Evolutionary conservation across 1,140 invertebrate genomes (phyloP), one percentile per base, ranked within the genome.

Genomic region (Antheraea pernyi): DNA sequence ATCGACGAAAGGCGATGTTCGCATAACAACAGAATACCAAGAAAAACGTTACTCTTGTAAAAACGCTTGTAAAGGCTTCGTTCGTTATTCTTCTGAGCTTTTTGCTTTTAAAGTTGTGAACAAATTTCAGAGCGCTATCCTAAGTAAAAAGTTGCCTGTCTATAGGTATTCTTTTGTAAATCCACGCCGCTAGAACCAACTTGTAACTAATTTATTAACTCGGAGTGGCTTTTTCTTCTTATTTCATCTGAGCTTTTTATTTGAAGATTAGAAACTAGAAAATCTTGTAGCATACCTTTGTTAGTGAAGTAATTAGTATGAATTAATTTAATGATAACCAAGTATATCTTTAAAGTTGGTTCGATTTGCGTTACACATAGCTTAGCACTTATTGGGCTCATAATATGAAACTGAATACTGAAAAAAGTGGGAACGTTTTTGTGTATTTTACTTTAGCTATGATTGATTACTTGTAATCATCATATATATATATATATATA

Each of bases 31-130:
- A 16, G 46, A 69, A 59, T 48, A 65, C 65, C 63, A 67, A 74
- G 67, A 67, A 77, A 72, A 68, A 74, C 62, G 16, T 16, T 11
- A 16, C 13, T 65, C 67, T 69, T 42, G 72, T 70, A 77, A 72
- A 74, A 77, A 74, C 69, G 39, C 37, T 63, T 69, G 68, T 62
- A 71, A 68, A 59, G 67, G 59, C 70, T 48, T 59, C 62, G 11
- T 69, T 74, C 65, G 71, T 75, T 75, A 75, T 77, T 73, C 73
- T 77, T 76, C 69, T 76, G 70, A 68, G 69, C 73, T 77, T 74
- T 76, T 75, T 70, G 69, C 70, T 73, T 68, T 70, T n/a, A 70
- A 73, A 77, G 48, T 74, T 72, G 39, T 63, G 65, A 73, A 77
- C 62, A 72, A 74, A 70, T 68, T 77, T 67, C 68, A 69, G 66